Evolutionary conservation across 2,797 vertebrate species (phyloP).

Genomic region (Oophaga sylvatica): DNA sequence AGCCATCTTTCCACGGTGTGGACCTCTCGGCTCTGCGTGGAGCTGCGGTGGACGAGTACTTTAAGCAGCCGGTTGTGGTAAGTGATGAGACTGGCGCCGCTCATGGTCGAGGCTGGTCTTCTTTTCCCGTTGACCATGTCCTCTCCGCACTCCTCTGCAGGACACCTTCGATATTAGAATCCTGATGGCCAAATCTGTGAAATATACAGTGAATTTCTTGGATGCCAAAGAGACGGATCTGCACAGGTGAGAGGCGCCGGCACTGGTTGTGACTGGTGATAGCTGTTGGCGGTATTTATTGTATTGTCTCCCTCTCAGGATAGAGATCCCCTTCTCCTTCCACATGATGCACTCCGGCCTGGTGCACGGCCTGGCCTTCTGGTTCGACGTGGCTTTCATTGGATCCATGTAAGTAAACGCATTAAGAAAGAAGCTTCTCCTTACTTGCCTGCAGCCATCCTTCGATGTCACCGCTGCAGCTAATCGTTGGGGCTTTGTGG

Average conservation of each 20-base stretch:
- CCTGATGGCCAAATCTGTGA: constrained; percentile 96
- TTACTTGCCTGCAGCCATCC: background rate
- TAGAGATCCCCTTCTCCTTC: constrained; percentile 98
- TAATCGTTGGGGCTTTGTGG: no score
- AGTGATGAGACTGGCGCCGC: constrained; percentile 24
- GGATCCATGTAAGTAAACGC: constrained; percentile 86
- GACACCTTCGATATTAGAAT: constrained; percentile 97
- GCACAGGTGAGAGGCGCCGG: constrained; percentile 79
- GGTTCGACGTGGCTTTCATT: constrained; percentile 96
- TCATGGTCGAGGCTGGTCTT: background rate
- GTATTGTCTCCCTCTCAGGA: constrained; percentile 73
- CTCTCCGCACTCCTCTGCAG: constrained; percentile 68
- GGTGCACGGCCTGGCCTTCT: constrained; percentile 94
- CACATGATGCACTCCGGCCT: constrained; percentile 97
- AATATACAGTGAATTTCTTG: constrained; percentile 96
- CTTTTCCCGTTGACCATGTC: background rate
- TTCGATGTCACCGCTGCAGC: no score
- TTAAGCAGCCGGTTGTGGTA: constrained; percentile 95
- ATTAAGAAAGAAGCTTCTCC: background rate
- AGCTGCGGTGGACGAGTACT: constrained; percentile 94
- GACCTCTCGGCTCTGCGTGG: constrained; percentile 94
- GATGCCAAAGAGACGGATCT: constrained; percentile 96
- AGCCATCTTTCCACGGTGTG: constrained; percentile 94
- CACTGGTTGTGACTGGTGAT: background rate
- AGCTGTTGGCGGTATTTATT: background rate